These are phyloP conservation scores for Actinernus sp. DNA, from an alignment of 92 coral and sea anemone genomes.

Conservation along the genomic window DNA sequence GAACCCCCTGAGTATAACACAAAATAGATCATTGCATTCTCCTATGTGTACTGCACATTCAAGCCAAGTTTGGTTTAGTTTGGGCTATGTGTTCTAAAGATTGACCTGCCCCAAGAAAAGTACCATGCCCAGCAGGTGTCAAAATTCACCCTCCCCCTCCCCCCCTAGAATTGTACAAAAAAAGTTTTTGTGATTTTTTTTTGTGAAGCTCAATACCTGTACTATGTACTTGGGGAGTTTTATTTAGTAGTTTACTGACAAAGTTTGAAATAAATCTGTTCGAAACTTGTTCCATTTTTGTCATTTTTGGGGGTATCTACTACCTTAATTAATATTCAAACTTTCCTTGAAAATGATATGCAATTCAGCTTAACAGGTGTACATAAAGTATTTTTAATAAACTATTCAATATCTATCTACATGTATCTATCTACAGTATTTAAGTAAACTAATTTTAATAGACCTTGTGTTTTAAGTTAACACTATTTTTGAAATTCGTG, in stretches of 20 bases:
- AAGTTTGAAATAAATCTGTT: not conserved
- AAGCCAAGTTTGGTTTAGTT: slow-evolving; percentile 1
- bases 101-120: slow-evolving; percentile 15
- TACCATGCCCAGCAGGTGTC: not conserved
- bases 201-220: not conserved
- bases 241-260: not conserved
- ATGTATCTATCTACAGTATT: too few relatives aligned
- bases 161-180: not conserved
- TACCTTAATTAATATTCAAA: slow-evolving; percentile 11
- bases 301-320: slow-evolving; percentile 22
- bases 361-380: too few relatives aligned
- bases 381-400: too few relatives aligned
- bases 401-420: too few relatives aligned
- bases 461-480: too few relatives aligned
- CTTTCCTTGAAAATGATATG: too few relatives aligned
- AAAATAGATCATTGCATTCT: slow-evolving; percentile 24
- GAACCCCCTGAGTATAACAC: not conserved
- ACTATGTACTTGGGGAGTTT: not conserved
- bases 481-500: too few relatives aligned
- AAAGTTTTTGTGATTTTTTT: not conserved
- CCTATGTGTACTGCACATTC: not conserved
- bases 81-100: not conserved
- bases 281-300: not conserved
- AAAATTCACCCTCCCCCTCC: not conserved
- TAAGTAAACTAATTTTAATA: too few relatives aligned